phyloP scores from a whole-genome alignment of 2,888 invertebrate genomes.

The Rhagonycha fulva region DNA sequence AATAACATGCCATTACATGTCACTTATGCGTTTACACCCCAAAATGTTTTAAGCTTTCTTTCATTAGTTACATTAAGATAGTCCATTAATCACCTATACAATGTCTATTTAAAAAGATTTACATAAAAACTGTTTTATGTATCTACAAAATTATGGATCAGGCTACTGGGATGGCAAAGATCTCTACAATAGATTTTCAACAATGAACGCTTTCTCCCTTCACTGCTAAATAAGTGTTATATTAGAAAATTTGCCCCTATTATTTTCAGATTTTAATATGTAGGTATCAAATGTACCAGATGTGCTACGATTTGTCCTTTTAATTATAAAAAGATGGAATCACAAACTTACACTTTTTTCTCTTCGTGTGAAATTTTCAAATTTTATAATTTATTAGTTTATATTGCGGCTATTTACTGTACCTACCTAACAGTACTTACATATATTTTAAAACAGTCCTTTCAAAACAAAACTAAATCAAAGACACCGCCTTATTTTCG shows the following conservation, averaged over 20 bases:
- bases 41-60: neutral
- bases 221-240: conserved; percentile 16
- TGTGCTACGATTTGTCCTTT: conserved; percentile 14
- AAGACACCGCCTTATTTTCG: conserved; percentile 24
- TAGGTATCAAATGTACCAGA: conserved; percentile 25
- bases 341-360: neutral
- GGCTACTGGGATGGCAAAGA: conserved; percentile 31
- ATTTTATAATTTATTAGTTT: neutral
- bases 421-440: neutral
- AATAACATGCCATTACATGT: neutral
- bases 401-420: neutral
- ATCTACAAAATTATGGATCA: conserved; percentile 34
- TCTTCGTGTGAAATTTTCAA: neutral
- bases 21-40: neutral
- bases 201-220: conserved; percentile 24
- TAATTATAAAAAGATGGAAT: neutral
- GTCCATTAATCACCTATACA: conserved; percentile 45
- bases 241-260: conserved; percentile 26
- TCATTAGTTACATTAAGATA: conserved; percentile 10
- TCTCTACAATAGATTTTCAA: conserved; percentile 27
- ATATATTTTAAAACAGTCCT: neutral
- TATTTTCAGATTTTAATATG: conserved; percentile 21
- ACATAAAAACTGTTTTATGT: conserved; percentile 44
- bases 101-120: conserved; percentile 45
- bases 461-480: conserved; percentile 22